phyloP scores from a whole-genome alignment of 2,797 vertebrate genomes.

The Scolopax rusticola region DNA sequence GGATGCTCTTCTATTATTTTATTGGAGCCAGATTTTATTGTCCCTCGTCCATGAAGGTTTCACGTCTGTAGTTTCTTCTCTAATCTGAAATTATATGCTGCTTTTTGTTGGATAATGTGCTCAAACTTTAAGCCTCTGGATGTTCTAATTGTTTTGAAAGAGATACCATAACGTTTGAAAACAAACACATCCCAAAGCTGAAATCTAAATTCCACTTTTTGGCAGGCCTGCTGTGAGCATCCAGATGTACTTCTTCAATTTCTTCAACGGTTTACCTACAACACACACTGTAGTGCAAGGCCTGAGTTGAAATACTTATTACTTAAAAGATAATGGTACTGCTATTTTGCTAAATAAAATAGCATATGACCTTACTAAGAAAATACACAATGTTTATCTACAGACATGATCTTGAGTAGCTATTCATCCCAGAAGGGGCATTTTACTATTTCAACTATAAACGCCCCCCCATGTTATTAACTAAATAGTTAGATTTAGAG shows the following conservation, averaged over 20 bases:
- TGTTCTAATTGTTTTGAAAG: background rate
- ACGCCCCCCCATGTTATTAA: background rate
- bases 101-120: background rate
- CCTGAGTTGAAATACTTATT: background rate
- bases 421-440: background rate
- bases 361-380: background rate
- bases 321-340: background rate
- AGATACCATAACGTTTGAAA: background rate
- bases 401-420: background rate
- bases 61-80: background rate
- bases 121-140: background rate
- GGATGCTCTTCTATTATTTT: background rate
- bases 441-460: background rate
- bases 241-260: background rate
- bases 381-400: background rate
- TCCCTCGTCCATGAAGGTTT: background rate
- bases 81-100: background rate
- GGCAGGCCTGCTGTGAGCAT: background rate
- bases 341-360: background rate
- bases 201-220: background rate
- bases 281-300: background rate
- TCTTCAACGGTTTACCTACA: background rate
- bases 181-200: background rate
- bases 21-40: accelerated
- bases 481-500: slow-evolving; percentile 69